Evolutionary conservation across 92 coral and sea anemone genomes (phyloP), one percentile per base, ranked within the genome.

Genomic region (Porites evermanni): DNA sequence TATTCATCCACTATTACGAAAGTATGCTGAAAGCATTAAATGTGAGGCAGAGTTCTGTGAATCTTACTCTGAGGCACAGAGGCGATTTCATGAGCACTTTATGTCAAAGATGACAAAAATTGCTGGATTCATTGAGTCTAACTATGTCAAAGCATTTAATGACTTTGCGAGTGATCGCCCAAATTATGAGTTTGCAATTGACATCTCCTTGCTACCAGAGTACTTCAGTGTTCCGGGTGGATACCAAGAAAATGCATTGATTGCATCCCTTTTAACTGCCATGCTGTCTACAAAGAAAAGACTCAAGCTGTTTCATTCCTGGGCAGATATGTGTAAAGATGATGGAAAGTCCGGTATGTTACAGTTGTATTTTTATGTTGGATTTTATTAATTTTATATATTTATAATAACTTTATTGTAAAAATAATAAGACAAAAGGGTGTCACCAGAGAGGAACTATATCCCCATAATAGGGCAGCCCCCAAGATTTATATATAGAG

Each of bases 1-100:
- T 38, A 88, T 89, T 80, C 96, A 93, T 82, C 91, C 92, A n/a
- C 75, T 89, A 16, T 63, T 91, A 59, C 80, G 68, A 68, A 88
- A 85, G 32, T 93, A 84, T 86, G 88, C 92, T 14, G 78, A 74
- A 32, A 83, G 85, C 47, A 61, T 91, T n/a, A 81, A 83, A 59
- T 26, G 61, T 24, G 74, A 51, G 17, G 74, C 88, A 50, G 38
- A 12, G 23, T 82, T 78, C 81, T 38, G 63, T 9, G 70, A 81
- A n/a, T 70, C 53, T 7, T 93, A 87, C 74, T 74, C 38, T 1
- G 52, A 86, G 29, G 96, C 92, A 38, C 84, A 91, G 50, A 73
- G 70, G 38, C 86, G 79, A 59, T 93, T 93, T 73, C 82, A 85
- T 64, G 47, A 67, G 47, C 91, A 80, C 73, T 93, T 93, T 60